Percentiles rank a stretch among this genome's conserved stretches.
These are phyloP conservation scores for Hypotaenidia okinawae DNA, from an alignment of 2,797 vertebrate species.

Conservation along the genomic window DNA sequence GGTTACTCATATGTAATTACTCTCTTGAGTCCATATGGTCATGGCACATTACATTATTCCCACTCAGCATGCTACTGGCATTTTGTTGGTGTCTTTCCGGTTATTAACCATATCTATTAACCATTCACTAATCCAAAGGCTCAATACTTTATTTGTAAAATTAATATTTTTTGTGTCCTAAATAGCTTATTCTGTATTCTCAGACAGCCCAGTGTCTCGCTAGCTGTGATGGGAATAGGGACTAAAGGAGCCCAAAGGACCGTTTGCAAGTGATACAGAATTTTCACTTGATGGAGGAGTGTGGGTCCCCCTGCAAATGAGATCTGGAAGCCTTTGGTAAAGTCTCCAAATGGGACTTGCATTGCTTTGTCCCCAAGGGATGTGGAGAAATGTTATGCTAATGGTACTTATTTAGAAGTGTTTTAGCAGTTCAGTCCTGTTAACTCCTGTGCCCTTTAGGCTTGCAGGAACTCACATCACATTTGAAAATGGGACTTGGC, in stretches of 20 bases:
- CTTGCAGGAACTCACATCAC: background rate
- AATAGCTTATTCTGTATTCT: background rate
- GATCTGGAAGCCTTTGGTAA: background rate
- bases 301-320: background rate
- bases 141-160: background rate
- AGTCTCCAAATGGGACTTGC: background rate
- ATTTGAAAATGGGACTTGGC: background rate
- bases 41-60: background rate
- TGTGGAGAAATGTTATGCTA: background rate
- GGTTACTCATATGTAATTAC: conserved; percentile 43
- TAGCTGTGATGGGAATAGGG: background rate
- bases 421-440: background rate
- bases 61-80: background rate
- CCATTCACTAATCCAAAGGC: background rate
- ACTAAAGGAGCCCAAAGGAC: background rate
- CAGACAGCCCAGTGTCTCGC: background rate
- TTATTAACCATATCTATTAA: background rate
- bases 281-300: background rate
- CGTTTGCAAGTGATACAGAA: background rate
- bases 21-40: conserved; percentile 29
- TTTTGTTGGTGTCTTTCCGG: conserved; percentile 24
- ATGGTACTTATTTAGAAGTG: background rate
- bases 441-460: background rate
- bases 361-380: background rate
- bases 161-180: background rate